phyloP scores from a whole-genome alignment of 2,113 vertebrate species.

The Clarias macrocephalus region DNA sequence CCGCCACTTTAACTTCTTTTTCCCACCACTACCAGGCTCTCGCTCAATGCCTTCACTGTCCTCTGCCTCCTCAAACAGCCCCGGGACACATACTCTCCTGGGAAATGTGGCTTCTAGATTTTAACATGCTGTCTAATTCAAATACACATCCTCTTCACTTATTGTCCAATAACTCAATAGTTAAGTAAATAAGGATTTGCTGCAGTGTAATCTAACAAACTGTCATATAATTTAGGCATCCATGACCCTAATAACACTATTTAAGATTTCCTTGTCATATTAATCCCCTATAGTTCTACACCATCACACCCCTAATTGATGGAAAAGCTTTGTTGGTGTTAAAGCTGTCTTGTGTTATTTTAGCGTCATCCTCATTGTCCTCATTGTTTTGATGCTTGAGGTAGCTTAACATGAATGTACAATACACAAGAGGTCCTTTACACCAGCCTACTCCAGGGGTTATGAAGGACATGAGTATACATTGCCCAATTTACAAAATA shows the following conservation, averaged over 20 bases:
- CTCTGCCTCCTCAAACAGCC: conserved; percentile 30
- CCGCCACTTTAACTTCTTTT: conserved; percentile 5
- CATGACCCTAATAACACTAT: neutral
- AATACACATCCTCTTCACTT: neutral
- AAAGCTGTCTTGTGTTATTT: neutral
- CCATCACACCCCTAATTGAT: neutral
- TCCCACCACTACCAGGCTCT: conserved; percentile 19
- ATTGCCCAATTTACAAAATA: neutral
- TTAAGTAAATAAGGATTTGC: neutral
- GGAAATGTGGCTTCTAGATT: neutral
- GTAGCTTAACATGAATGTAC: neutral
- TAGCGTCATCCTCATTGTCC: neutral
- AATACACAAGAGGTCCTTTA: neutral
- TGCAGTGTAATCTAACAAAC: neutral
- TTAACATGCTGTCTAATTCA: neutral
- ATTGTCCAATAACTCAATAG: neutral
- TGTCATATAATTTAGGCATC: neutral
- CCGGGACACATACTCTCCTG: neutral
- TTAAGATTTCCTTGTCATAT: neutral
- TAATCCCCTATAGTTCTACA: neutral
- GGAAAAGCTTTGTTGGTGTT: neutral
- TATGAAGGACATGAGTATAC: neutral
- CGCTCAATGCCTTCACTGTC: conserved; percentile 15
- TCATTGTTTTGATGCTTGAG: neutral
- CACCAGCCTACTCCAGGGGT: neutral